Percentiles rank a stretch among this genome's conserved stretches.
Evolutionary conservation across 2,797 vertebrate species (phyloP).

Genomic region (Rousettus madagascariensis): DNA sequence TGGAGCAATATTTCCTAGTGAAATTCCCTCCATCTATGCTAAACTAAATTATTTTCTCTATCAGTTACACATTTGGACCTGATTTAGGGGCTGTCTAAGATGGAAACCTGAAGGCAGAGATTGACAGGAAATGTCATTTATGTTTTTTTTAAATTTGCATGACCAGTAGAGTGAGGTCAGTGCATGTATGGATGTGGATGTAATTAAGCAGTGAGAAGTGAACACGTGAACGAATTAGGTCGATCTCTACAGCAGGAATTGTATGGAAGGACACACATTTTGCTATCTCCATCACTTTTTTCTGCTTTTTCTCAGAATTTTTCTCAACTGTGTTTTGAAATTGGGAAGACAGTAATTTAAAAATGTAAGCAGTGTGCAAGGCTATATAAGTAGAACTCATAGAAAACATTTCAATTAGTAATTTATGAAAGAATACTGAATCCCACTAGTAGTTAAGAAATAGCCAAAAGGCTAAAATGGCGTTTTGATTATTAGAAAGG

Average conservation of each 20-base stretch:
- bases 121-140: neutral
- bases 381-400: neutral
- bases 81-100: accelerated
- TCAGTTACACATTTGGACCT: neutral
- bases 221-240: neutral
- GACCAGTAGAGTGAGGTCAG: neutral
- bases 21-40: neutral
- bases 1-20: neutral
- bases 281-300: neutral
- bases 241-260: neutral
- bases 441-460: neutral
- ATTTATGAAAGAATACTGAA: neutral
- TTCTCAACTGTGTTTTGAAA: neutral
- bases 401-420: neutral
- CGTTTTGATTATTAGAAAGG: neutral
- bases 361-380: neutral
- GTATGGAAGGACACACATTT: neutral
- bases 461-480: neutral
- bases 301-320: neutral
- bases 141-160: neutral
- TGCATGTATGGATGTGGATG: too few relatives aligned
- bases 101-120: neutral
- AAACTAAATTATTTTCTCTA: neutral
- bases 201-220: neutral
- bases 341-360: neutral